Percentiles rank a stretch among this genome's conserved stretches.
phyloP scores from a whole-genome alignment of 2,113 vertebrate genomes.

The Onychostoma macrolepis region DNA sequence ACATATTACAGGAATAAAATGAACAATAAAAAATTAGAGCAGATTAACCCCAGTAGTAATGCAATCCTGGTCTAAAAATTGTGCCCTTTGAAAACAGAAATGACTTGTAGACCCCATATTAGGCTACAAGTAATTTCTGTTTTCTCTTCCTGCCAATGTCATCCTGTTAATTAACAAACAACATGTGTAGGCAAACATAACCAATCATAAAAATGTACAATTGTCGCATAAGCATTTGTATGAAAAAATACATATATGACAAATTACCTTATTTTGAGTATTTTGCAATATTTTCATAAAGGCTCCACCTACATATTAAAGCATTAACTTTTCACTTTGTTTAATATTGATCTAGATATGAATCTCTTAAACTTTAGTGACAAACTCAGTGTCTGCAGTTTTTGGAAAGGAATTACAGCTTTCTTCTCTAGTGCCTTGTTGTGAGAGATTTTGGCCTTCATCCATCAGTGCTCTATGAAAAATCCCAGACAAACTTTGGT shows the following conservation, averaged over 20 bases:
- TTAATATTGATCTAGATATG: neutral
- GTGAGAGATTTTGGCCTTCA: slow-evolving; percentile 48
- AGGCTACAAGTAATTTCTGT: neutral
- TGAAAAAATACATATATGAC: no score
- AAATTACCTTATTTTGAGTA: no score
- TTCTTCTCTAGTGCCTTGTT: slow-evolving; percentile 54
- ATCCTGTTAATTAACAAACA: neutral
- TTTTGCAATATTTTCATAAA: no score
- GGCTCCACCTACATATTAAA: no score
- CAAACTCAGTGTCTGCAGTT: neutral
- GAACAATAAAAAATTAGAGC: neutral
- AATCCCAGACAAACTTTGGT: slow-evolving; percentile 60
- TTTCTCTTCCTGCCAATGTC: neutral
- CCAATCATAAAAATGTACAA: neutral
- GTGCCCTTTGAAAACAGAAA: no score
- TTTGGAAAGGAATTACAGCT: slow-evolving; percentile 18
- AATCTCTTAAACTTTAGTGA: neutral
- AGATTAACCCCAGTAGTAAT: neutral
- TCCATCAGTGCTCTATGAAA: slow-evolving; percentile 68
- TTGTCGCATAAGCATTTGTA: neutral
- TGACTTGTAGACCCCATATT: neutral
- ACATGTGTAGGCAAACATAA: neutral
- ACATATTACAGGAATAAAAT: neutral
- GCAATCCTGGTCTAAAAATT: neutral
- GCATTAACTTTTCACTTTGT: neutral